Evolutionary conservation across 2,113 vertebrate genomes (phyloP).

Genomic region (Athene cunicularia): DNA sequence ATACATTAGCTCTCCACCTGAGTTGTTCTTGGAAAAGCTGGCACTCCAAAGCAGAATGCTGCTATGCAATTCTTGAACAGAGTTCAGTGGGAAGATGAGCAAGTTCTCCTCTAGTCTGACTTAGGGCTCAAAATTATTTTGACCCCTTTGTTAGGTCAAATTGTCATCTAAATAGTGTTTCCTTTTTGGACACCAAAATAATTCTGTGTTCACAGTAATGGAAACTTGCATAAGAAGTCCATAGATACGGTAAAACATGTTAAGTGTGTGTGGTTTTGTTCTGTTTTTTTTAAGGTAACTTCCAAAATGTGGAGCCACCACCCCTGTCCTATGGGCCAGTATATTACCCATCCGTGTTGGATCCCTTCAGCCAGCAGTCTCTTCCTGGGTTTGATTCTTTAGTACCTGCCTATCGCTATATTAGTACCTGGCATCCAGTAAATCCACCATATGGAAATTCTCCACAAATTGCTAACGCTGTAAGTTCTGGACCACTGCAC

Average conservation of each 20-base stretch:
- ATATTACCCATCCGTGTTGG: conserved; percentile 82
- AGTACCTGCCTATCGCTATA: conserved; percentile 73
- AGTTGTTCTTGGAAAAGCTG: background rate
- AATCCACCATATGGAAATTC: conserved; percentile 62
- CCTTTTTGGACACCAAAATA: background rate
- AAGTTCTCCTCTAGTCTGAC: background rate
- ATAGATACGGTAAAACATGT: background rate
- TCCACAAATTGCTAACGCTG: conserved; percentile 59
- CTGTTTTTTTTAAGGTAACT: conserved; percentile 71
- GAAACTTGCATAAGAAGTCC: background rate
- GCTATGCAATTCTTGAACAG: background rate
- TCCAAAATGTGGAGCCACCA: conserved; percentile 74
- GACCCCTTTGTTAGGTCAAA: background rate
- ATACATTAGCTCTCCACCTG: background rate
- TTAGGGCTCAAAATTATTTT: background rate
- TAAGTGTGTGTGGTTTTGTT: background rate
- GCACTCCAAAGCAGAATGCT: background rate
- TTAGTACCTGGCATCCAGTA: conserved; percentile 79
- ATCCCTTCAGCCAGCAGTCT: conserved; percentile 77
- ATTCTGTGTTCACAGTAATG: rapidly evolving
- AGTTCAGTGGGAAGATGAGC: background rate
- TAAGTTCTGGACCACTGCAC: conserved; percentile 73
- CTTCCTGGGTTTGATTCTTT: conserved; percentile 84
- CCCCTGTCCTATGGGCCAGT: conserved; percentile 70
- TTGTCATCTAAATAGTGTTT: background rate